A percentile compares a stretch with the other conserved stretches of the same genome.
Conservation (phyloP, 2,113 vertebrate species). For the Sardina pilchardus region DNA sequence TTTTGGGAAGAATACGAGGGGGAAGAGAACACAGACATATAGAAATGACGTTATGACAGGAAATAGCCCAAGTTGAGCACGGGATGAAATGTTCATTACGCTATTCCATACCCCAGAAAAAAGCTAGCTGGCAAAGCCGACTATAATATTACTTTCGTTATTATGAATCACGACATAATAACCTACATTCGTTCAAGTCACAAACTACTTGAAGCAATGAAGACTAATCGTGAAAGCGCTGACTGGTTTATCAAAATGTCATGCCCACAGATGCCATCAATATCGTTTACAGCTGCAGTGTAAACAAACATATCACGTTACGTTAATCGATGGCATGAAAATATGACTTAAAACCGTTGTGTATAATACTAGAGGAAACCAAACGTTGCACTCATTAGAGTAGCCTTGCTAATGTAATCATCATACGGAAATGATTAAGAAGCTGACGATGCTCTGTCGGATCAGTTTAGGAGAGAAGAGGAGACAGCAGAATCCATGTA, state of each 20-base stretch:
- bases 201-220: neutral
- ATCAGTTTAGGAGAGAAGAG: neutral
- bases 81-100: neutral
- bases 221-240: neutral
- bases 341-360: neutral
- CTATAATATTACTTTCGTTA: neutral
- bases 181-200: neutral
- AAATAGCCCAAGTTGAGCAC: neutral
- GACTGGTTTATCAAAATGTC: neutral
- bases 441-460: neutral
- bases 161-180: neutral
- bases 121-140: neutral
- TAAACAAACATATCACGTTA: neutral
- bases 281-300: neutral
- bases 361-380: neutral
- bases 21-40: neutral
- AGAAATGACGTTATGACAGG: conserved; percentile 20
- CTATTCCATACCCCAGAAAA: neutral
- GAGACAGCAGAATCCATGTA: neutral
- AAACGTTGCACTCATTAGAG: neutral
- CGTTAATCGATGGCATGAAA: neutral
- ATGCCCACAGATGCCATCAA: neutral
- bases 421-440: neutral
- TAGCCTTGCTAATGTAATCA: neutral
- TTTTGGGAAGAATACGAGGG: conserved; percentile 7